These are phyloP conservation scores for Oenanthe oenanthe DNA, from an alignment of 2,113 vertebrate genomes.

Conservation along the genomic window DNA sequence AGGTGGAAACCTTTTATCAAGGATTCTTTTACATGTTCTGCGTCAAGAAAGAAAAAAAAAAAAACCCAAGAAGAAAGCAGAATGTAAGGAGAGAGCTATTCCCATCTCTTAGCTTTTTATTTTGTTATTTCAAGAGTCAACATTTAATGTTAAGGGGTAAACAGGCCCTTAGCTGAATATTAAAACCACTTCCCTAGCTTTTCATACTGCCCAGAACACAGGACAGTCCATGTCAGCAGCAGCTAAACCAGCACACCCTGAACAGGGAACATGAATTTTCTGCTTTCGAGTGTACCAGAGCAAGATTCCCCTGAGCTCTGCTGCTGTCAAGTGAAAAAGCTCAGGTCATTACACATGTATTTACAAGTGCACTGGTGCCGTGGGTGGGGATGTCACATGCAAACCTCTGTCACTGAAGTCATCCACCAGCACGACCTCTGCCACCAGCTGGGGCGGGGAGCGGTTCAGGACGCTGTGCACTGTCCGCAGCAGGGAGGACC, in stretches of 20 bases:
- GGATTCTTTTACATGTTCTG: neutral
- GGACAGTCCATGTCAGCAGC: neutral
- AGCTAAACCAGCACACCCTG: neutral
- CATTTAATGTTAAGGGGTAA: neutral
- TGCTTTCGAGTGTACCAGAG: neutral
- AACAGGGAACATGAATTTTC: neutral
- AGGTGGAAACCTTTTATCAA: neutral
- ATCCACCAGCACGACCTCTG: conserved; percentile 95
- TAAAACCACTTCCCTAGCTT: neutral
- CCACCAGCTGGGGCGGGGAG: conserved; percentile 88
- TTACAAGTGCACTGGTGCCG: neutral
- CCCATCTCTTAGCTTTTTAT: neutral
- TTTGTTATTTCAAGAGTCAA: neutral
- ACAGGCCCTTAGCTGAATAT: neutral
- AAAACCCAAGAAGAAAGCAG: neutral
- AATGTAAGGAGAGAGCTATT: neutral
- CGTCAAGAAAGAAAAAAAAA: neutral
- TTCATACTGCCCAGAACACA: neutral
- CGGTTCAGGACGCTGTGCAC: conserved; percentile 96
- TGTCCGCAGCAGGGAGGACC: conserved; percentile 95
- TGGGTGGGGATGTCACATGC: neutral
- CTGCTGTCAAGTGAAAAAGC: neutral
- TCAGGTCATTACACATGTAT: neutral
- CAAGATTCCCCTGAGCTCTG: neutral
- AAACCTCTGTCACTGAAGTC: conserved; percentile 97